Evolutionary conservation across 2,888 invertebrate genomes (phyloP), one percentile per base, ranked within the genome.

Genomic region (Erebia ligea): DNA sequence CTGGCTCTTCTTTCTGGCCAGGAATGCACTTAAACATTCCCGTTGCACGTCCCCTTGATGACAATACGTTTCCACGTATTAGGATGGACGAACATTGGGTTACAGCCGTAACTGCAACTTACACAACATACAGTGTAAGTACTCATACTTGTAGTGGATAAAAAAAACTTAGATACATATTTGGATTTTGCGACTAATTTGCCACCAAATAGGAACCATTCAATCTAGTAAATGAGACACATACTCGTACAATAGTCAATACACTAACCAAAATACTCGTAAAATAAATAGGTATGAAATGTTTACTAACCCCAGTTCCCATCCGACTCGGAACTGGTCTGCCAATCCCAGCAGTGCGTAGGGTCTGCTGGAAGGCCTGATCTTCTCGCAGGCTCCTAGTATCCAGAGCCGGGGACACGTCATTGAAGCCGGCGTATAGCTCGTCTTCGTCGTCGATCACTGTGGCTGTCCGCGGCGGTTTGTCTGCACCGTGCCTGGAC

Each of bases 301-400:
- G 10, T 48, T 56, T 52, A 82, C 87, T 82, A 72, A 92, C 93
- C 83, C 92, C 92, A 0, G 93, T 93, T 1, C 89, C 91, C 84
- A 88, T 84, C 15, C 91, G 81, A 80, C 94, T 94, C 78, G 96
- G 96, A 74, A 95, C 93, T 67, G 96, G 96, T 78, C 96, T 90
- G 63, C 96, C 94, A 19, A 96, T 95, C 81, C 97, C 96, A 75
- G 97, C 96, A 1, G 94, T 96, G 77, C 95, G 94, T n/a, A 97
- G 93, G 13, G 97, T 96, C 84, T 97, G 96, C 85, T 97, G 97
- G 80, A 97, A 96, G 42, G 93, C 94, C 76, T 95, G 95, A 85
- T 97, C 97, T 77, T 96, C 95, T 66, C 95, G 94, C 73, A 97
- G 86, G 82, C 96, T 95, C 84, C 96, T 92, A 0, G 95, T 95